These are phyloP conservation scores for Pseudorhiza aurosa DNA, from an alignment of 30 jellyfish, hydroid and myxozoan species.

Conservation along the genomic window DNA sequence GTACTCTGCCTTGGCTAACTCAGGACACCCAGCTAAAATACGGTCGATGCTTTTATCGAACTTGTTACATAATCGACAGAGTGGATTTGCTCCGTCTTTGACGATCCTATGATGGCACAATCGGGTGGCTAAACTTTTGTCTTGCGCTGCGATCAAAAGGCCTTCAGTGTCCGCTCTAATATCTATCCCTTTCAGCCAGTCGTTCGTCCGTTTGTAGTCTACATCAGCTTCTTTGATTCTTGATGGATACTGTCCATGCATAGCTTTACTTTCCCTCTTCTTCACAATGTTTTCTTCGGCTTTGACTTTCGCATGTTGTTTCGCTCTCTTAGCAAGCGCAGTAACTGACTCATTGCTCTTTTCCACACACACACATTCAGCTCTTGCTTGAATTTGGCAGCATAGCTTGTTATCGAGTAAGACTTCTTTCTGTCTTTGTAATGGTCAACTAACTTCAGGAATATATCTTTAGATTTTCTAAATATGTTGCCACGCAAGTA, in stretches of 20 bases:
- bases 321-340: conserved; percentile 8
- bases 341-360: conserved; percentile 2
- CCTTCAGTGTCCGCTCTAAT: conserved; percentile 11
- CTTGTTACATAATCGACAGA: neutral
- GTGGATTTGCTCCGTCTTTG: conserved; percentile 28
- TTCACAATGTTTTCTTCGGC: neutral
- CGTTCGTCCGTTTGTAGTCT: conserved; percentile 6
- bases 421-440: conserved; percentile 21
- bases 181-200: neutral
- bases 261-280: conserved; percentile 9
- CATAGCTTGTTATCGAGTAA: no score
- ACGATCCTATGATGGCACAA: conserved; percentile 7
- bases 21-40: conserved; percentile 17
- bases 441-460: conserved; percentile 2
- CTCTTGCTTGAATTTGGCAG: neutral
- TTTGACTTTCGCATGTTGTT: neutral
- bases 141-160: conserved; percentile 9
- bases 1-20: conserved; percentile 21
- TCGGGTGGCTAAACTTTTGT: conserved; percentile 23
- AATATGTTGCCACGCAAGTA: neutral
- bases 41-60: conserved; percentile 8
- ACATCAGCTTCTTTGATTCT: conserved; percentile 10
- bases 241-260: conserved; percentile 37
- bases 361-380: neutral
- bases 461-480: neutral